A percentile compares a stretch with the other conserved stretches of the same genome.
These are phyloP conservation scores for Sebastes aleutianus DNA, from an alignment of 2,797 vertebrate genomes.

Conservation along the genomic window DNA sequence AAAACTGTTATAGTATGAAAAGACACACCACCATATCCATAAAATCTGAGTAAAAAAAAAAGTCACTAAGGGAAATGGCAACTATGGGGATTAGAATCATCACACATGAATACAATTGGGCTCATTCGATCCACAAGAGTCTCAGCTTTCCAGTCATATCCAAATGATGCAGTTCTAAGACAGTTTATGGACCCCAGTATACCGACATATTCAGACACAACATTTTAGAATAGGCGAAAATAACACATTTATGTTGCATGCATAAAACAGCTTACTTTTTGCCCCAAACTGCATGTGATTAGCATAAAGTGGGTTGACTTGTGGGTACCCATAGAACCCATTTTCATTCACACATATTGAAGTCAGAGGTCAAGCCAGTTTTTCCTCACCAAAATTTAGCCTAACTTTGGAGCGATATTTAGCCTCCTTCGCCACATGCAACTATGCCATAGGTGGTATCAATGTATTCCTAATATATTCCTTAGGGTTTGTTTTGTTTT, in stretches of 20 bases:
- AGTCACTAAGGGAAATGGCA: no score
- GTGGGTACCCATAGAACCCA: not conserved
- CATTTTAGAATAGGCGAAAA: not conserved
- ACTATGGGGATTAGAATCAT: not conserved
- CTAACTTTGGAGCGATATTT: no score
- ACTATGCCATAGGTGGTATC: rapidly evolving
- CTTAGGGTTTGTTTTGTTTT: not conserved
- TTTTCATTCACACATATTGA: not conserved
- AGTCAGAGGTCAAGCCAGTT: not conserved
- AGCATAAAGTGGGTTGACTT: not conserved
- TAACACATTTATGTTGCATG: not conserved
- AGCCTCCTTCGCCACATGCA: no score
- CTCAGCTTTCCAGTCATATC: not conserved
- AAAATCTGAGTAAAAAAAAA: not conserved
- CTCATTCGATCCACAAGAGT: not conserved
- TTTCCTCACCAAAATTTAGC: not conserved
- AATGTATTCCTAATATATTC: no score
- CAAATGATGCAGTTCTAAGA: not conserved
- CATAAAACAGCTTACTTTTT: not conserved
- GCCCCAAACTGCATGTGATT: not conserved
- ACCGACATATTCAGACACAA: rapidly evolving
- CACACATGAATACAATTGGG: not conserved
- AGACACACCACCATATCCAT: not conserved
- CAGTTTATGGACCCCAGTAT: not conserved
- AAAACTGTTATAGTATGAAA: no score